phyloP scores from a whole-genome alignment of 2,797 vertebrate genomes.

The Pipistrellus pipistrellus region DNA sequence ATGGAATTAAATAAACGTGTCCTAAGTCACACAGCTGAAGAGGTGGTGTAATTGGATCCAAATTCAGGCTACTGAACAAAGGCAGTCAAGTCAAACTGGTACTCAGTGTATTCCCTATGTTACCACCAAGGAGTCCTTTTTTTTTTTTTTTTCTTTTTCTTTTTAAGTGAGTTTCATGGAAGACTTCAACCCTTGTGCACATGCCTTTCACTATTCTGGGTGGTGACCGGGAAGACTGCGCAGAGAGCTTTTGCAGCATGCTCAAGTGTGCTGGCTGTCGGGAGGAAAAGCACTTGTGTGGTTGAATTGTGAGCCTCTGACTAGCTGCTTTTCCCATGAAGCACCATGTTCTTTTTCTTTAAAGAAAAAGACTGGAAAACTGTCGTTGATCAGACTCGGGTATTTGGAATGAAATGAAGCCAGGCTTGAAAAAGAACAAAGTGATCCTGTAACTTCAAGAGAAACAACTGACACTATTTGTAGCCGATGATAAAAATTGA shows the following conservation, averaged over 20 bases:
- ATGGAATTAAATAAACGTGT: background rate
- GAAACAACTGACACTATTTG: background rate
- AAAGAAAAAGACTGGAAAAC: background rate
- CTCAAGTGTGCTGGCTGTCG: background rate
- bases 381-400: background rate
- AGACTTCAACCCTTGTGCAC: background rate
- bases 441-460: background rate
- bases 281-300: background rate
- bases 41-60: background rate
- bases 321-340: background rate
- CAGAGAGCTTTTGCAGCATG: no score
- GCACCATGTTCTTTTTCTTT: background rate
- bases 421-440: background rate
- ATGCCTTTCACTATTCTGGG: background rate
- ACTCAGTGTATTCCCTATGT: background rate
- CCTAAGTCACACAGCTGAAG: background rate
- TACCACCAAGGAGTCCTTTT: background rate
- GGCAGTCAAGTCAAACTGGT: background rate
- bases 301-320: background rate
- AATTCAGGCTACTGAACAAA: background rate
- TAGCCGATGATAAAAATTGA: background rate
- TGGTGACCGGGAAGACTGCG: background rate
- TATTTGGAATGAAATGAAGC: conserved; percentile 24
- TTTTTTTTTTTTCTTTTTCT: background rate
- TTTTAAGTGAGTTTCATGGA: background rate